Evolutionary conservation across 2,113 vertebrate species (phyloP).

Genomic region (Procavia capensis): DNA sequence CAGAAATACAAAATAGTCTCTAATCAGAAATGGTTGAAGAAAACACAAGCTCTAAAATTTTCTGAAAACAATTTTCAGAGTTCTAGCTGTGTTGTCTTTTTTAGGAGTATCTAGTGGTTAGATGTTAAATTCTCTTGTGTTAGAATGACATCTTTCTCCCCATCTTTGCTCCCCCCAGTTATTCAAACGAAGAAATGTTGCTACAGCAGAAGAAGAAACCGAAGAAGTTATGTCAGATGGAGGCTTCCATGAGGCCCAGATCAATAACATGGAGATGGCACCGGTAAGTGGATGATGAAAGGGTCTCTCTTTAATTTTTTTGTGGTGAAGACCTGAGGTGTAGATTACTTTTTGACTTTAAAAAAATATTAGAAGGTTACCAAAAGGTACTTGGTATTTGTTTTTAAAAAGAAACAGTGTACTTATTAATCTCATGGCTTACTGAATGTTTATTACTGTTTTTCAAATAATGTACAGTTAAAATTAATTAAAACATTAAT

Average conservation of each 20-base stretch:
- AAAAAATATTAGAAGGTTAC: not conserved
- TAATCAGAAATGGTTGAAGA: not conserved
- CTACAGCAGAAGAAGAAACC: conserved; percentile 93
- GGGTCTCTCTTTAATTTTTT: conserved; percentile 4
- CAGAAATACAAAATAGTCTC: not conserved
- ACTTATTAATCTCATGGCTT: not conserved
- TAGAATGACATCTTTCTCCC: conserved; percentile 44
- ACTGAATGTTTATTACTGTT: conserved; percentile 39
- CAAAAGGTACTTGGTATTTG: conserved; percentile 40
- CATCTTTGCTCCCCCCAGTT: conserved; percentile 87
- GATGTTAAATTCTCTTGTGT: not conserved
- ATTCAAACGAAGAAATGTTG: conserved; percentile 98
- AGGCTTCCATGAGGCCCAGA: conserved; percentile 96
- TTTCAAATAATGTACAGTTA: conserved; percentile 22
- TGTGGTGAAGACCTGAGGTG: conserved; percentile 4
- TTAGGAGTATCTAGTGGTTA: not conserved
- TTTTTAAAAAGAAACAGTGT: conserved; percentile 36
- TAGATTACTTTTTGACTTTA: conserved; percentile 23
- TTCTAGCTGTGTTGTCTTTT: not conserved
- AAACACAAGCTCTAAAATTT: conserved; percentile 15
- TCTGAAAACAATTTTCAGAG: conserved; percentile 38
- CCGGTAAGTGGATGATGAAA: conserved; percentile 87
- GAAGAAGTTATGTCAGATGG: conserved; percentile 98
- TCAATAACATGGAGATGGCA: conserved; percentile 97
- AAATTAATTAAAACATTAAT: conserved; percentile 42